Evolutionary conservation across 2,113 vertebrate species (phyloP).

Genomic region (Rhodinocichla rosea): DNA sequence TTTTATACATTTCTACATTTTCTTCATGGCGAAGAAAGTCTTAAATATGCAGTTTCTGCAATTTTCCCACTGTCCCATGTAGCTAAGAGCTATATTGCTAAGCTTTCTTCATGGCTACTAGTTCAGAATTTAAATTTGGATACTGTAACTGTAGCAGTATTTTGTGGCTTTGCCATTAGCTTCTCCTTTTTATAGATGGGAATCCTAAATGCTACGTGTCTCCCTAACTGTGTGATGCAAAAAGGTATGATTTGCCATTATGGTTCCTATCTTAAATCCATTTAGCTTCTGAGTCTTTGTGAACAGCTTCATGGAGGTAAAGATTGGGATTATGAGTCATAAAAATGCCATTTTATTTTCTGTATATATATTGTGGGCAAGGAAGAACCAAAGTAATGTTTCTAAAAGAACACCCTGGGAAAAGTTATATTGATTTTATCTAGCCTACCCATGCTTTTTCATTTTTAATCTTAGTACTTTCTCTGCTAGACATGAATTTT

Average conservation of each 20-base stretch:
- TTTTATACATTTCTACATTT: background rate
- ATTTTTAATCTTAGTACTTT: constrained; percentile 40
- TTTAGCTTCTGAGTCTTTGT: background rate
- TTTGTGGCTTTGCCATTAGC: background rate
- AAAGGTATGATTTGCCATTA: background rate
- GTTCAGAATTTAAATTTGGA: background rate
- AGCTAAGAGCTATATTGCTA: background rate
- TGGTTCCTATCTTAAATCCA: background rate
- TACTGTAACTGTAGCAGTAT: background rate
- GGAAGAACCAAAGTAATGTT: constrained; percentile 46
- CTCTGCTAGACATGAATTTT: constrained; percentile 24
- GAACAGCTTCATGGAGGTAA: background rate
- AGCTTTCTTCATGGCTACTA: background rate
- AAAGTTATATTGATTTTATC: constrained; percentile 55
- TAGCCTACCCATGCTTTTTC: constrained; percentile 20
- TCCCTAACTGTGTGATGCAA: background rate
- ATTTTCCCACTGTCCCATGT: background rate
- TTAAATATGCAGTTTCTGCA: background rate
- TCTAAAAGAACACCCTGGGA: constrained; percentile 52
- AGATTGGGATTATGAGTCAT: constrained; percentile 14
- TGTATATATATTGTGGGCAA: constrained; percentile 40
- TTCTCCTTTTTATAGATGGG: background rate
- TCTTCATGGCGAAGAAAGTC: background rate
- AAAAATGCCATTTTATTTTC: constrained; percentile 44
- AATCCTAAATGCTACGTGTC: background rate